Evolutionary conservation across 2,888 invertebrate species (phyloP).

Genomic region (Sturmia bella): DNA sequence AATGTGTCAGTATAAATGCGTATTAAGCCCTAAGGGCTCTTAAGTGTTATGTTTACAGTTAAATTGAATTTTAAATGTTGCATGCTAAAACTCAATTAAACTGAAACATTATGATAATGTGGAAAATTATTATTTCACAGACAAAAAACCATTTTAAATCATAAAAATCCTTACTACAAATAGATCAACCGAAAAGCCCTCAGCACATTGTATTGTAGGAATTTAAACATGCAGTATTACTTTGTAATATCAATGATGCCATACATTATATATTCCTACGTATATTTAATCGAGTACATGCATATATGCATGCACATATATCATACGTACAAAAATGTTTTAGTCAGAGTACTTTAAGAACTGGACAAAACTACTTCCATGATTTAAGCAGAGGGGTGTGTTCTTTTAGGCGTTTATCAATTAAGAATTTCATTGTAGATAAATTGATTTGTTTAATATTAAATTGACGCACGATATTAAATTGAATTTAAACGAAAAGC

Average conservation of each 20-base stretch:
- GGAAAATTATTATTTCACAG: constrained; percentile 59
- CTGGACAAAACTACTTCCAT: background rate
- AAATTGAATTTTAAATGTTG: constrained; percentile 78
- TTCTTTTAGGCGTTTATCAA: constrained; percentile 61
- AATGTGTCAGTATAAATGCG: constrained; percentile 3
- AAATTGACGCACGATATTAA: constrained; percentile 38
- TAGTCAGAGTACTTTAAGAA: constrained; percentile 19
- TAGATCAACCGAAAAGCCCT: constrained; percentile 41
- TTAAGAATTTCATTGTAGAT: constrained; percentile 53
- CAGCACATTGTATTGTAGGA: background rate
- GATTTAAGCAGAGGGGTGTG: constrained; percentile 49
- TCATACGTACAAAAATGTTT: background rate
- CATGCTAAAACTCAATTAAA: constrained; percentile 73
- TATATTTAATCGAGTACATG: too few relatives aligned
- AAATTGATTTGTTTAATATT: constrained; percentile 67
- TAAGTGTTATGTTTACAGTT: constrained; percentile 78
- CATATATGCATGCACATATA: too few relatives aligned
- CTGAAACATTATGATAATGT: constrained; percentile 64
- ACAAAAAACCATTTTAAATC: constrained; percentile 3
- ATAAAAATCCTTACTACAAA: constrained; percentile 25
- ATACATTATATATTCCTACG: background rate
- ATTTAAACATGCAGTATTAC: constrained; percentile 1
- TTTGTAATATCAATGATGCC: background rate
- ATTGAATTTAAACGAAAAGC: constrained; percentile 3
- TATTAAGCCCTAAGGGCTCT: constrained; percentile 64